Conservation (phyloP, 2,113 vertebrate species). For the Ascaphus truei region DNA sequence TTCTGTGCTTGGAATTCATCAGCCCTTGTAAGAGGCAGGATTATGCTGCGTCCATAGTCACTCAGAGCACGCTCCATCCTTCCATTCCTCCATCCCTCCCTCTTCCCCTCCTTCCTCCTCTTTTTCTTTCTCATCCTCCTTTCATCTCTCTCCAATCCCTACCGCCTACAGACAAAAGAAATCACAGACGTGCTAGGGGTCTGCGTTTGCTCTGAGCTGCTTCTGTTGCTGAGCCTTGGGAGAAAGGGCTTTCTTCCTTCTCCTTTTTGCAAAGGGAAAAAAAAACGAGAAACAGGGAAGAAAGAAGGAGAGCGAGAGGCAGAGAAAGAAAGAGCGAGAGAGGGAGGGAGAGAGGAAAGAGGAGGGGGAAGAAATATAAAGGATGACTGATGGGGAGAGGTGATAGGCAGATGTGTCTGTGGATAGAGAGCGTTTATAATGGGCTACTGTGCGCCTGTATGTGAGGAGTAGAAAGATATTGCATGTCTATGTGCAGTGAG, state of each 20-base stretch:
- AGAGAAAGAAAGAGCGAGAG: not conserved
- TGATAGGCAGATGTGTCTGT: constrained; percentile 22
- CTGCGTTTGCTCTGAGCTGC: constrained; percentile 5
- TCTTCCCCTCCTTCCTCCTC: constrained; percentile 19
- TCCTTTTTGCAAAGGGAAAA: not conserved
- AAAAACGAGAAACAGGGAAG: not conserved
- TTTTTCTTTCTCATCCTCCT: constrained; percentile 21
- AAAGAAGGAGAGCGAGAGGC: not conserved
- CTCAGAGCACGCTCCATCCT: constrained; percentile 12
- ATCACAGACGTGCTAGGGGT: constrained; percentile 17
- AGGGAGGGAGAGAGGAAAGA: constrained; percentile 17
- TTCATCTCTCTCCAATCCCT: constrained; percentile 21
- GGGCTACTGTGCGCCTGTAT: not conserved
- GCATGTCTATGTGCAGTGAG: not conserved
- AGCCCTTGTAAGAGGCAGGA: not conserved
- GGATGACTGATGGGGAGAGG: constrained; percentile 31
- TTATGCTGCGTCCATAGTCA: constrained; percentile 10
- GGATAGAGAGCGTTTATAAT: not conserved
- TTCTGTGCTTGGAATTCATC: not conserved
- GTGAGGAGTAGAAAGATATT: not conserved
- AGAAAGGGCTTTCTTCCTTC: not conserved
- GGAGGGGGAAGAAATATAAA: constrained; percentile 15
- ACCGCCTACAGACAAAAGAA: constrained; percentile 33
- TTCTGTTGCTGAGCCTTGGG: constrained; percentile 22
- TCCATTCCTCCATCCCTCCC: constrained; percentile 29